Percentiles rank a stretch among this genome's conserved stretches.
phyloP scores from a whole-genome alignment of 2,888 invertebrate species.

The Atrina japonica region DNA sequence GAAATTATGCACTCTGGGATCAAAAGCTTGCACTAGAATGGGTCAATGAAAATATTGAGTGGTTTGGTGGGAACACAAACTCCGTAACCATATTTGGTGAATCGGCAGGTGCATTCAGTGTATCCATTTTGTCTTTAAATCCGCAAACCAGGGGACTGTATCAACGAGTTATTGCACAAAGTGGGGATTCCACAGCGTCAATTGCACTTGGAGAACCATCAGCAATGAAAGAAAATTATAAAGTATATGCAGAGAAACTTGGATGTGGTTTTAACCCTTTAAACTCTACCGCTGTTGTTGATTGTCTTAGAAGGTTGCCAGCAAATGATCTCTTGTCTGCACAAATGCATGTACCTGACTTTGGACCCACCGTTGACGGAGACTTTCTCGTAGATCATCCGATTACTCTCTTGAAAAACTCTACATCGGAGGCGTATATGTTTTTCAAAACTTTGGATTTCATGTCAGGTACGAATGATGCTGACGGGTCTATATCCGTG shows the following conservation, averaged over 20 bases:
- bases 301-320: neutral
- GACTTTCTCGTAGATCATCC: slow-evolving; percentile 11
- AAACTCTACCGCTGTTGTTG: neutral
- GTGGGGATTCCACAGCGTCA: slow-evolving; percentile 8
- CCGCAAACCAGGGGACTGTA: slow-evolving; percentile 3
- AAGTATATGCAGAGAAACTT: too few species aligned
- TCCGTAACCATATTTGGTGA: slow-evolving; percentile 14
- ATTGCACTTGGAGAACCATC: neutral
- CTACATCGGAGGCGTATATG: neutral
- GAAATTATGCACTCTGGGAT: slow-evolving; percentile 8
- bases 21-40: slow-evolving; percentile 10
- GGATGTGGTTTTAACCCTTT: neutral
- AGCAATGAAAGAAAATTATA: too few species aligned
- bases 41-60: slow-evolving; percentile 1
- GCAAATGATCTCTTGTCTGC: neutral
- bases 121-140: slow-evolving; percentile 2
- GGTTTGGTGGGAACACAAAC: slow-evolving; percentile 5
- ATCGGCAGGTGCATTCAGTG: slow-evolving; percentile 5
- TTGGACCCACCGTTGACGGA: slow-evolving; percentile 7
- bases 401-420: neutral
- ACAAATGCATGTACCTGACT: neutral
- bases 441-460: slow-evolving; percentile 16
- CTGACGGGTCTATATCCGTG: slow-evolving; percentile 13
- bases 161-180: slow-evolving; percentile 15
- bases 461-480: slow-evolving; percentile 3